These are phyloP conservation scores for Hemistola chrysoprasaria DNA, from an alignment of 2,888 invertebrate genomes.

Conservation along the genomic window DNA sequence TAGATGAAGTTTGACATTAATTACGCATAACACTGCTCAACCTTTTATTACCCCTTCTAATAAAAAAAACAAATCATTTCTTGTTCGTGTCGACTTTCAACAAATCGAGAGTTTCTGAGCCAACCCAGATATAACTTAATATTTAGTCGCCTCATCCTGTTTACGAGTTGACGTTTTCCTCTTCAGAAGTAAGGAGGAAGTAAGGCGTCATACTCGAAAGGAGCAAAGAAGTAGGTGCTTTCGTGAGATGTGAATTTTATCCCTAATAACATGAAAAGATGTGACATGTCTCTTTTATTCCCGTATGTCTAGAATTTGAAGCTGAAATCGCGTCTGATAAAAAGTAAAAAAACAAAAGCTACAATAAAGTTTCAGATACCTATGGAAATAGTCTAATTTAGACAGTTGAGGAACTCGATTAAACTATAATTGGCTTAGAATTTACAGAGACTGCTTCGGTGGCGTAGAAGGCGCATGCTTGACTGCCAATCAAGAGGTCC, in stretches of 20 bases:
- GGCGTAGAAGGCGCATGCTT: no score
- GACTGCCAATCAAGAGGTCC: no score
- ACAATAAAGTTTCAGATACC: conserved; percentile 1
- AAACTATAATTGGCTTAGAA: conserved; percentile 14
- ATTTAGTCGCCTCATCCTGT: not conserved
- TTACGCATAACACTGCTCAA: no score
- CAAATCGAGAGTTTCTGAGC: no score
- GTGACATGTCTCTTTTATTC: conserved; percentile 4
- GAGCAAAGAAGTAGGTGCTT: not conserved
- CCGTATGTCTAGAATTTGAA: conserved; percentile 4
- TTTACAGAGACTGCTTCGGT: no score
- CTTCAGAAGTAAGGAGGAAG: not conserved
- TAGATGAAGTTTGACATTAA: no score
- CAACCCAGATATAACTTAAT: not conserved
- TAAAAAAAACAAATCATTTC: no score
- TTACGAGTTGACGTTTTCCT: not conserved
- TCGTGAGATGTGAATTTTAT: conserved; percentile 4
- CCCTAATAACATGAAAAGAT: conserved; percentile 2
- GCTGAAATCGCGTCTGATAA: conserved; percentile 1
- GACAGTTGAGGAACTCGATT: conserved; percentile 11
- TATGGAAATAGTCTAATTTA: conserved; percentile 3
- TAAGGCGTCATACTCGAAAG: no score
- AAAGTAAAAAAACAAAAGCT: not conserved
- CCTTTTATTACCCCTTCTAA: no score
- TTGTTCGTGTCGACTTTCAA: no score